Base-by-base conservation (phyloP, 2,113 vertebrate species). In the Menidia beryllina region DNA sequence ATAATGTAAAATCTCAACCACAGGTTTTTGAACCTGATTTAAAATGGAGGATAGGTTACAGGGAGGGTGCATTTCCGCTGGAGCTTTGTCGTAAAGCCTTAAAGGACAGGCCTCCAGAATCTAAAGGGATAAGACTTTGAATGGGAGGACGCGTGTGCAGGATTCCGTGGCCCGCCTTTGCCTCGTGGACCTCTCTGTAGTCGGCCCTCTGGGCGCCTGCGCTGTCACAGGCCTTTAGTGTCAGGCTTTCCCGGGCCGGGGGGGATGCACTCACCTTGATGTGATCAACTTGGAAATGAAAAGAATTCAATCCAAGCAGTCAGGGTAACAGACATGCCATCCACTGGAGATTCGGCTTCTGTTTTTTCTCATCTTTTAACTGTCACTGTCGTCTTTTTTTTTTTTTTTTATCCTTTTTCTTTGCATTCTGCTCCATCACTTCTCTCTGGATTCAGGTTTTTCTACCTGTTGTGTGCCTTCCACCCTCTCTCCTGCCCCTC, bases 121-220 rank as follows among this genome's bases (percentile, higher is more conserved):
- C 30, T 23, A 7, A 77, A 56, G 7, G 53, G 54, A 50, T 2
- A 12, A 24, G 39, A 20, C 21, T 65, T 48, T 64, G 19, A 50
- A 51, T 43, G 50, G 17, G 68, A 54, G 4, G 34, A 27, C 25
- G 34, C 39, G 41, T 30, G 30, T 54, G 52, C 57, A 61, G 65
- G 52, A 43, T 2, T 58, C 43, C 26, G 72, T 5, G 50, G 11
- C 26, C 49, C 61, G 57, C 52, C 49, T 1, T 0, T 52, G 14
- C 11, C 56, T 56, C 58, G 50, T 8, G 7, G 57, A 76, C 61
- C 38, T 82, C 62, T 51, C 77, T 15, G 51, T 7, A 47, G 64
- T 4, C 24, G 64, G 24, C 85, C 93, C 92, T 73, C 59, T 75
- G 84, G 84, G 63, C 86, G 89, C 91, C 78, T 74, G 53, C 11